phyloP scores from a whole-genome alignment of 2,113 vertebrate species.

The Toxotes jaculatrix region DNA sequence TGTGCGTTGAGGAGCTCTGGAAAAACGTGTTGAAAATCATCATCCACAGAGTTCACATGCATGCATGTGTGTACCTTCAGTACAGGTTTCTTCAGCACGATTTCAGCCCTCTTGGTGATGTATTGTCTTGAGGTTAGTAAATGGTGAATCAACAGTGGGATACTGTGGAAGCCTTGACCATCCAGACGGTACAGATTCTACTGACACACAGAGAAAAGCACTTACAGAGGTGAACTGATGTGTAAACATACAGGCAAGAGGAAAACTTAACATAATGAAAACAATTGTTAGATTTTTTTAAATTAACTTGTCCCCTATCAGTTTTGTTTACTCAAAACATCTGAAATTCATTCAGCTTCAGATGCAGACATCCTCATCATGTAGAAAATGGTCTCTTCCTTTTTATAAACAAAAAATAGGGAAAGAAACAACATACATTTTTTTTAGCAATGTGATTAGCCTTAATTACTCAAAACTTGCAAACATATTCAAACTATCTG shows the following conservation, averaged over 20 bases:
- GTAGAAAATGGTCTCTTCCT: background rate
- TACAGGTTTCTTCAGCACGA: slow-evolving; percentile 87
- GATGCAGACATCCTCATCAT: background rate
- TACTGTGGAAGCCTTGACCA: slow-evolving; percentile 89
- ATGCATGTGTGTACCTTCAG: slow-evolving; percentile 81
- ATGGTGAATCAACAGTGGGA: slow-evolving; percentile 90
- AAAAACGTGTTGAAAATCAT: background rate
- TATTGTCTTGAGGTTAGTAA: slow-evolving; percentile 85
- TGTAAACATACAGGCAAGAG: background rate
- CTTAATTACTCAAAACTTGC: too few relatives aligned
- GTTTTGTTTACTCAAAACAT: background rate
- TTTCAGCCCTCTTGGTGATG: slow-evolving; percentile 90
- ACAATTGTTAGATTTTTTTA: background rate
- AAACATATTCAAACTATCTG: background rate
- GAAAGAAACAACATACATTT: background rate
- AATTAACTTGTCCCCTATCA: background rate
- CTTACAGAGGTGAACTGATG: slow-evolving; percentile 4
- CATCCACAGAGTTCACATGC: background rate
- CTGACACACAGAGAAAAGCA: slow-evolving; percentile 55
- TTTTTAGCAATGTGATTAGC: too few relatives aligned
- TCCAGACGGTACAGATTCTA: slow-evolving; percentile 94
- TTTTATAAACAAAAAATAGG: too few relatives aligned
- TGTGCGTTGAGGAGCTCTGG: background rate
- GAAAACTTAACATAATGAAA: background rate
- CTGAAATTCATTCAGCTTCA: background rate